Evolutionary conservation across 2,888 invertebrate species (phyloP), one percentile per base, ranked within the genome.

Genomic region (Drosophila tripunctata): DNA sequence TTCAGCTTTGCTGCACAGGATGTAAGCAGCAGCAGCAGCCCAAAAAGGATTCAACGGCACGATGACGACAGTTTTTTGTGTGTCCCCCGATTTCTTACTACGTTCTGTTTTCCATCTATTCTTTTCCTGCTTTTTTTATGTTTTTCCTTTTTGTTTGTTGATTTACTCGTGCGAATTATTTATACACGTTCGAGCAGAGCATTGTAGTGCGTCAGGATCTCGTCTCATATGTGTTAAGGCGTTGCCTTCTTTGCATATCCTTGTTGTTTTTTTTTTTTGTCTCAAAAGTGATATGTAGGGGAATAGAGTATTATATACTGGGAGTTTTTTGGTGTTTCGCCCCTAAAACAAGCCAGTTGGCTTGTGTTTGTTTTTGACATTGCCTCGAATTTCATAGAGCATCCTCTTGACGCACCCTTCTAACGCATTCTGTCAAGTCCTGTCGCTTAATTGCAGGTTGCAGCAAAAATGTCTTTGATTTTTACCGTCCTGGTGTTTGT

Each of bases 381-480:
- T 75, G 81, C 87, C 83, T 82, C 78, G 57, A 47, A 81, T 82
- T 85, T 78, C 81, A 72, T 31, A 50, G 78, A 38, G 19, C 19
- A 40, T 4, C 6, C n/a, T n/a, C n/a, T n/a, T 45, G 31, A 48
- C 57, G 52, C 75, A 63, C 56, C 55, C 78, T 67, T 68, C 55
- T 15, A 40, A 17, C 50, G 43, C 31, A 36, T 44, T 27, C 44
- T 45, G 44, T 19, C 66, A 43, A 40, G 61, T 78, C 75, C 72
- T 64, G 56, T 60, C 67, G 65, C 74, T 75, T 82, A 82, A 82
- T 82, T 82, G 85, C 87, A 87, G 87, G 81, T 82, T 82, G 87
- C 81, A 87, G 80, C 72, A 56, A 50, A 24, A 36, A 36, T 40
- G 51, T 60, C 78, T 81, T 84, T 79, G 85, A 84, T 84, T 81